These are phyloP conservation scores for Pachycephus smyrnensis DNA, from an alignment of 2,888 invertebrate genomes.

Conservation along the genomic window DNA sequence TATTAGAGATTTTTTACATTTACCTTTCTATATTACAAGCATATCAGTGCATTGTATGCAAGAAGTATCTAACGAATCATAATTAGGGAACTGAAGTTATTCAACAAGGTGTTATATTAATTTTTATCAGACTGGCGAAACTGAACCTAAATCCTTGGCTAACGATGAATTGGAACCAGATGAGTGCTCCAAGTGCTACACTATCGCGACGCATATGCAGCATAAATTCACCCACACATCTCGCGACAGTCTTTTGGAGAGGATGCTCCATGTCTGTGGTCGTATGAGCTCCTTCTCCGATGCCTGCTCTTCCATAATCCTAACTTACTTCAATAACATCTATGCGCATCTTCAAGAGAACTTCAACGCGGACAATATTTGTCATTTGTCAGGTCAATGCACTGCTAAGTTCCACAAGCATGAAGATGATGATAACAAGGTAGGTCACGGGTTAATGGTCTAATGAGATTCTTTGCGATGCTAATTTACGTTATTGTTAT, in stretches of 20 bases:
- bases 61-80: neutral
- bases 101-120: neutral
- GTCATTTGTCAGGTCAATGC: slow-evolving; percentile 84
- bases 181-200: slow-evolving; percentile 60
- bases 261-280: slow-evolving; percentile 73
- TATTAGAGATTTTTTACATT: neutral
- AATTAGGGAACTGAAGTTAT: neutral
- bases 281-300: slow-evolving; percentile 80
- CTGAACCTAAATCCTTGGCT: slow-evolving; percentile 34
- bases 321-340: slow-evolving; percentile 81
- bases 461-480: neutral
- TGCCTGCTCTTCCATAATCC: slow-evolving; percentile 80
- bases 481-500: neutral
- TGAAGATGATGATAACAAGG: slow-evolving; percentile 69
- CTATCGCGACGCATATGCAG: slow-evolving; percentile 58
- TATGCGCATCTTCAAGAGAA: slow-evolving; percentile 73
- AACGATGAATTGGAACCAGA: slow-evolving; percentile 59
- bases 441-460: slow-evolving; percentile 21
- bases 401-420: slow-evolving; percentile 76
- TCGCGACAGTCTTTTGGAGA: slow-evolving; percentile 46
- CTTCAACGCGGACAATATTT: slow-evolving; percentile 76
- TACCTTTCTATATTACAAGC: neutral
- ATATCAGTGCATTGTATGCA: neutral
- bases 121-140: neutral
- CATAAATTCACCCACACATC: slow-evolving; percentile 48